Evolutionary conservation across 2,113 vertebrate species (phyloP), one percentile per base, ranked within the genome.

Genomic region (Coracopsis vasa): DNA sequence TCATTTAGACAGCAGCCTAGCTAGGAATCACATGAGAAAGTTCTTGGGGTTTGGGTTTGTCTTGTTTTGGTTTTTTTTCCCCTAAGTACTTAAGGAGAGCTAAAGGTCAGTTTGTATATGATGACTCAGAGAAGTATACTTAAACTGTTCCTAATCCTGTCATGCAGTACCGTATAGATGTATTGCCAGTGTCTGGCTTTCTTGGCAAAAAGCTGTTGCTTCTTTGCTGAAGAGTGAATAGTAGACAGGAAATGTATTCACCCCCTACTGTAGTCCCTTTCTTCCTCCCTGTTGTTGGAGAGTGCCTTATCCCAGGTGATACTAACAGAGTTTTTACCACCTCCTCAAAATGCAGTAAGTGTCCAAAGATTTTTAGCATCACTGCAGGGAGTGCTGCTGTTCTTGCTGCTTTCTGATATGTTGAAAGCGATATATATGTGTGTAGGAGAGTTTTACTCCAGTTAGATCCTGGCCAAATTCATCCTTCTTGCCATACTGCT

Each of bases 191-290:
- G 37, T 72, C 44, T 11, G 28, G 9, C 41, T 75, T 82, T 75
- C 53, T 41, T 3, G 10, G 67, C 24, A 73, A 83, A 84, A 86
- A 88, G 19, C 45, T 77, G n/a, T 69, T 74, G 8, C 42, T 90
- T 1, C 50, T 88, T 69, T 72, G 19, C 54, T 80, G 25, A 54
- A 41, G 66, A 51, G 6, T 23, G 74, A 80, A 37, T 61, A 47
- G 54, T 58, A 81, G 25, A 24, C 3, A 3, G 29, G 27, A 47
- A 20, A 2, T 78, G 8, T 45, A 4, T 78, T 80, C 44, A 42
- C 10, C 12, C 17, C 4, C 1, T 39, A 2, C 33, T 45, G 0
- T 10, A 23, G 25, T 33, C 4, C 23, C 24, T 90, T 61, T 23
- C 33, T 88, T 74, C 25, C 25, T 93, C 11, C 16, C 10, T 42